These are phyloP conservation scores for Scytalopus superciliaris DNA, from an alignment of 2,113 vertebrate genomes.

Conservation along the genomic window DNA sequence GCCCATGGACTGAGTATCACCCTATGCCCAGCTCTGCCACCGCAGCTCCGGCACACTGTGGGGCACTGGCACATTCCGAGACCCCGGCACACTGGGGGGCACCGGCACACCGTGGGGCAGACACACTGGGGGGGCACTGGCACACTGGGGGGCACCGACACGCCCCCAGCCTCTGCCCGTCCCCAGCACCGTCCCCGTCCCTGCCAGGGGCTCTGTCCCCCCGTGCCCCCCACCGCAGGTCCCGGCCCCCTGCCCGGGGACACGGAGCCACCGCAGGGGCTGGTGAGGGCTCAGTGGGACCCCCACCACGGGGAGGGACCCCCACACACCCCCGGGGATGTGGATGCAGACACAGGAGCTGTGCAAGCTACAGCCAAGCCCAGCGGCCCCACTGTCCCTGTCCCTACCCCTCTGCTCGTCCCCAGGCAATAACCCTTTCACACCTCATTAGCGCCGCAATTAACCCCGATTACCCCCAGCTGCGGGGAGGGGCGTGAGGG, in stretches of 20 bases:
- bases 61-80: too few species aligned
- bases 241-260: neutral
- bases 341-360: neutral
- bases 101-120: neutral
- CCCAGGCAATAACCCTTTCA: neutral
- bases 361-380: neutral
- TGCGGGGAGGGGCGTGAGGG: neutral
- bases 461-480: neutral
- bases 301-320: neutral
- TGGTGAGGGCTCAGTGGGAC: too few species aligned
- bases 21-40: neutral
- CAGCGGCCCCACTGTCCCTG: rapidly evolving
- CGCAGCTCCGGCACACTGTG: too few species aligned
- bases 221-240: neutral
- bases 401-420: neutral
- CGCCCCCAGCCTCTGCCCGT: neutral
- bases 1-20: neutral
- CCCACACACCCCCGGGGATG: neutral
- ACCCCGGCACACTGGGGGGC: neutral
- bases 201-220: neutral
- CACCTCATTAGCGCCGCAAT: neutral
- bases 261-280: neutral
- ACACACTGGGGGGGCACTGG: neutral
- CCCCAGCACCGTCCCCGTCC: neutral
- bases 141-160: neutral